These are phyloP conservation scores for Argopecten irradians DNA, from an alignment of 1,140 invertebrate species.

Conservation along the genomic window DNA sequence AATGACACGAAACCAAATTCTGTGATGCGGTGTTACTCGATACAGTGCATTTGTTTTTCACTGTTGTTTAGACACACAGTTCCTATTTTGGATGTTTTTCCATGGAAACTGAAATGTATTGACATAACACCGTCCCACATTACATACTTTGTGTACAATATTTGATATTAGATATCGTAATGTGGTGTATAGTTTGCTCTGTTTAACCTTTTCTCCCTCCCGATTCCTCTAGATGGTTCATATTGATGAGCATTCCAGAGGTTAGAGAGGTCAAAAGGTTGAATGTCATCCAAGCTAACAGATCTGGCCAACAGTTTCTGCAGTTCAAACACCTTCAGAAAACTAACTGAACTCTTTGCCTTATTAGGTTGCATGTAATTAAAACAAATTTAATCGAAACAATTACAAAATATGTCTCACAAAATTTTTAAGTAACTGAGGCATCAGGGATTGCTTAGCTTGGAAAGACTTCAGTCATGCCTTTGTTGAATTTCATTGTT, in stretches of 20 bases:
- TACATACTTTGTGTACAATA: background rate
- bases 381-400: too few relatives aligned
- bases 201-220: background rate
- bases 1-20: background rate
- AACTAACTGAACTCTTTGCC: background rate
- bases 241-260: background rate
- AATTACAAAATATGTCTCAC: too few relatives aligned
- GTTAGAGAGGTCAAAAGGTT: background rate
- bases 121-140: background rate
- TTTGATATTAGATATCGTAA: background rate
- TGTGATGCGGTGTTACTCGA: background rate
- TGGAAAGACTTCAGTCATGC: constrained; percentile 6
- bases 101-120: background rate
- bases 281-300: constrained; percentile 1
- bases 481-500: background rate
- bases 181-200: constrained; percentile 19
- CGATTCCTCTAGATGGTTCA: background rate
- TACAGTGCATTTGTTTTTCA: background rate
- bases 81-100: background rate
- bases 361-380: too few relatives aligned
- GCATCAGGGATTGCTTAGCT: background rate
- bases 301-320: constrained; percentile 1
- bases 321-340: background rate
- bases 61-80: background rate
- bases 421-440: background rate